Conservation (phyloP, 2,888 invertebrate species). For the Salticus scenicus region DNA sequence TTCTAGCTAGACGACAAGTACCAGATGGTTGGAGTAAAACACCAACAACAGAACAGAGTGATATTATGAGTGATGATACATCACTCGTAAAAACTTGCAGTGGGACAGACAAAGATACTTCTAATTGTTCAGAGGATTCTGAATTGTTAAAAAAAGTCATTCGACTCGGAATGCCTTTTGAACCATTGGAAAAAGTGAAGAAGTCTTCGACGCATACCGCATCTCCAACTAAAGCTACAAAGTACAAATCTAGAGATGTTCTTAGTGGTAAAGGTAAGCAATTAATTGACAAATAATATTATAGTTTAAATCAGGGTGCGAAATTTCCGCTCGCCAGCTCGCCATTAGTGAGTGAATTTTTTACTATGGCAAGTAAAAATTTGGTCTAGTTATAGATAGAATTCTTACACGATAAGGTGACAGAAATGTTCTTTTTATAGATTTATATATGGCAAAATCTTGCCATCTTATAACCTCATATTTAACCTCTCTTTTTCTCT, state of each 20-base stretch:
- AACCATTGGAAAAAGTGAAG: conserved; percentile 13
- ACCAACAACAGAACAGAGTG: background rate
- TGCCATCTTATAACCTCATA: too few species aligned
- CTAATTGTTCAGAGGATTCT: conserved; percentile 35
- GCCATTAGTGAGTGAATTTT: too few species aligned
- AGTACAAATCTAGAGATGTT: conserved; percentile 60
- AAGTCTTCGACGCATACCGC: background rate
- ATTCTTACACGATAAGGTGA: too few species aligned
- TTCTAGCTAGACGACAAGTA: background rate
- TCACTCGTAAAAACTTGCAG: background rate
- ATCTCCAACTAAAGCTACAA: conserved; percentile 43
- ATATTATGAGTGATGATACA: background rate
- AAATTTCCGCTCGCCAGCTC: too few species aligned
- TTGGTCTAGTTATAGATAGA: too few species aligned
- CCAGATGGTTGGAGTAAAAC: conserved; percentile 55
- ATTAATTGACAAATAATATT: too few species aligned
- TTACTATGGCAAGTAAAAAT: too few species aligned
- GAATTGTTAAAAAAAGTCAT: conserved; percentile 49
- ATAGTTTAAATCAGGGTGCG: too few species aligned
- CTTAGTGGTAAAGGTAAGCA: conserved; percentile 62
- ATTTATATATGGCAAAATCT: too few species aligned
- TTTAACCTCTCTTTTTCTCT: too few species aligned
- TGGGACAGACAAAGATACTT: conserved; percentile 9
- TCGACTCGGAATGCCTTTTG: conserved; percentile 56
- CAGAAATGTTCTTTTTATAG: too few species aligned